Evolutionary conservation across 2,888 invertebrate genomes (phyloP).

Genomic region (Apamea anceps): DNA sequence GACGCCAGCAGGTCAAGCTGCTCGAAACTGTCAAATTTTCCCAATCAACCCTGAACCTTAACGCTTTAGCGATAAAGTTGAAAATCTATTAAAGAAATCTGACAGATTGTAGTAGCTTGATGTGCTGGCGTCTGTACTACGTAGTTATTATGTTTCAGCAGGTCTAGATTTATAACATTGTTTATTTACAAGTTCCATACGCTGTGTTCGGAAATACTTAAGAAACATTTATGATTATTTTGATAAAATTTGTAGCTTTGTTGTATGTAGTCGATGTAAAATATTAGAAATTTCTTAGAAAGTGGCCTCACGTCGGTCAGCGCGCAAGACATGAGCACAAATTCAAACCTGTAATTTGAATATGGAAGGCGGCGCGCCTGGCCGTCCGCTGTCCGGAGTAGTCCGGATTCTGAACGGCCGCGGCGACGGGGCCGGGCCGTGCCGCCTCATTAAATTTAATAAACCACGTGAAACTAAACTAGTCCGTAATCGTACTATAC

Average conservation of each 20-base stretch:
- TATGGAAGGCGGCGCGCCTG: conserved; percentile 75
- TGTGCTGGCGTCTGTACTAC: too few species aligned
- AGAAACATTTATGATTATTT: neutral
- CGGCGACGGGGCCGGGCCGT: neutral
- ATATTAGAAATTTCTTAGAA: conserved; percentile 12
- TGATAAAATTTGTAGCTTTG: neutral
- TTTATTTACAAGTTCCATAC: neutral
- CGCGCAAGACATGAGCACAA: conserved; percentile 66
- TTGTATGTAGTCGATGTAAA: neutral
- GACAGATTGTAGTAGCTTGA: too few species aligned
- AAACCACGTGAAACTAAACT: conserved; percentile 1
- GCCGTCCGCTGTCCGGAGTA: conserved; percentile 9
- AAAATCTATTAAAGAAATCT: too few species aligned
- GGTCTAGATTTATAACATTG: neutral
- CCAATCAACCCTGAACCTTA: too few species aligned
- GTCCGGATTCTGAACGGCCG: neutral
- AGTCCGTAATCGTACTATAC: neutral
- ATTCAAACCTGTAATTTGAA: conserved; percentile 85
- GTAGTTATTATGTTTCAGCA: neutral
- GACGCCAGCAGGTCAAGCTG: too few species aligned
- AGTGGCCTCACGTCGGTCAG: neutral
- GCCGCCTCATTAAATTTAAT: conserved; percentile 13
- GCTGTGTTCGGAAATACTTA: neutral
- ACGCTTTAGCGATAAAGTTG: too few species aligned
- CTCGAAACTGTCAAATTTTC: too few species aligned